A percentile compares a stretch with the other conserved stretches of the same genome.
These are phyloP conservation scores for Limanda limanda DNA, from an alignment of 2,113 vertebrate species.

Conservation along the genomic window DNA sequence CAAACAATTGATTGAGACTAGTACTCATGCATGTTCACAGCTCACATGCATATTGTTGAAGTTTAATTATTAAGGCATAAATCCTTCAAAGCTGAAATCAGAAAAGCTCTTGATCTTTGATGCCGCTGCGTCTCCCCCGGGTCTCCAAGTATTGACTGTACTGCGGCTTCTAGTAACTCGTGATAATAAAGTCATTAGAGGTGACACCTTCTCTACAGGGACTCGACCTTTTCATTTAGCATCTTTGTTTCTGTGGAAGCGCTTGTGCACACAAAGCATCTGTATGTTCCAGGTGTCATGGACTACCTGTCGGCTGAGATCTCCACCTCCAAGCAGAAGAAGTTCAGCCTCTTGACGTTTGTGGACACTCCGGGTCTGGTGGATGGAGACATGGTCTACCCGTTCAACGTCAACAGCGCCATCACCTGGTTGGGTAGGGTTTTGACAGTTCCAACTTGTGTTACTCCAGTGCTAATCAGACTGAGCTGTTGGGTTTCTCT, in stretches of 20 bases:
- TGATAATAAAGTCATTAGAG: constrained; percentile 23
- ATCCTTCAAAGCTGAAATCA: constrained; percentile 1
- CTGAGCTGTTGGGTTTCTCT: not conserved
- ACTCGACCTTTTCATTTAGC: not conserved
- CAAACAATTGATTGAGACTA: not conserved
- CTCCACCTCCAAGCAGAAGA: constrained; percentile 87
- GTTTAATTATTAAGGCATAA: not conserved
- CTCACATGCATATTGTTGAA: not conserved
- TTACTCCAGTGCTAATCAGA: not conserved
- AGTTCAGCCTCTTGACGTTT: constrained; percentile 85
- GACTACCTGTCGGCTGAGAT: constrained; percentile 86
- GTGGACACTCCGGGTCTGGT: constrained; percentile 86
- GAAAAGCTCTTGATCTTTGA: constrained; percentile 24
- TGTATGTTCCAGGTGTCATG: constrained; percentile 77
- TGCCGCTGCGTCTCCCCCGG: constrained; percentile 29
- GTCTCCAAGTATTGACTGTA: constrained; percentile 60
- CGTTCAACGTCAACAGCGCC: constrained; percentile 83
- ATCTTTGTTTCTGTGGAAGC: not conserved
- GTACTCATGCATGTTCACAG: not conserved
- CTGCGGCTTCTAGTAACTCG: constrained; percentile 45
- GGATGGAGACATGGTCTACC: constrained; percentile 86
- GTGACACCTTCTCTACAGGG: constrained; percentile 2
- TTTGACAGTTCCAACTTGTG: not conserved
- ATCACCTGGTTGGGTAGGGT: constrained; percentile 84
- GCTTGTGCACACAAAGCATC: constrained; percentile 7